Evolutionary conservation across 2,888 invertebrate species (phyloP).

Genomic region (Dryocosmus kuriphilus): DNA sequence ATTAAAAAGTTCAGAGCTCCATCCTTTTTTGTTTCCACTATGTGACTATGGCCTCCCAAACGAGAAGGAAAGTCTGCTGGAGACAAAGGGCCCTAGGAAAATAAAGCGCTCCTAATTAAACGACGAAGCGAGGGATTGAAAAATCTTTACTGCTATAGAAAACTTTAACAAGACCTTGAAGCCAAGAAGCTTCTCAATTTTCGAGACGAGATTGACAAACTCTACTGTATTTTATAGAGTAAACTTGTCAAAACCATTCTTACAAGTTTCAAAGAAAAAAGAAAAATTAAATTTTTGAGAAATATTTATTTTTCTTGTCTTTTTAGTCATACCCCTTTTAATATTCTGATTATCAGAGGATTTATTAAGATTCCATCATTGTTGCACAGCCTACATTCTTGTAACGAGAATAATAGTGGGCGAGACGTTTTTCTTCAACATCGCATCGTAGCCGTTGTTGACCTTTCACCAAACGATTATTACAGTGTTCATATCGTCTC

Average conservation of each 20-base stretch:
- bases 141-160: conserved; percentile 36
- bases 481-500: conserved; percentile 54
- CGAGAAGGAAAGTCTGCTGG: conserved; percentile 59
- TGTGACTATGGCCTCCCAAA: conserved; percentile 57
- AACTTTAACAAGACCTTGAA: conserved; percentile 34
- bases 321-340: neutral
- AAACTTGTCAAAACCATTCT: conserved; percentile 2
- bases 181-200: conserved; percentile 15
- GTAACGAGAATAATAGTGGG: conserved; percentile 66
- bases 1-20: conserved; percentile 67
- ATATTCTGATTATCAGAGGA: neutral
- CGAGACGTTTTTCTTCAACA: conserved; percentile 65
- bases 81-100: conserved; percentile 66
- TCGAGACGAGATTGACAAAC: neutral
- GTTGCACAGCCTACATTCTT: conserved; percentile 48
- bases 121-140: conserved; percentile 51
- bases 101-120: conserved; percentile 73
- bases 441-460: conserved; percentile 54
- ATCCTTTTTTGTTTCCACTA: conserved; percentile 56
- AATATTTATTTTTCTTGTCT: neutral
- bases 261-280: neutral
- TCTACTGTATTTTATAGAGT: neutral
- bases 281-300: neutral
- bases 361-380: conserved; percentile 31
- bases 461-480: conserved; percentile 64